phyloP scores from a whole-genome alignment of 92 coral and sea anemone genomes.

The Palythoa grandiflora region DNA sequence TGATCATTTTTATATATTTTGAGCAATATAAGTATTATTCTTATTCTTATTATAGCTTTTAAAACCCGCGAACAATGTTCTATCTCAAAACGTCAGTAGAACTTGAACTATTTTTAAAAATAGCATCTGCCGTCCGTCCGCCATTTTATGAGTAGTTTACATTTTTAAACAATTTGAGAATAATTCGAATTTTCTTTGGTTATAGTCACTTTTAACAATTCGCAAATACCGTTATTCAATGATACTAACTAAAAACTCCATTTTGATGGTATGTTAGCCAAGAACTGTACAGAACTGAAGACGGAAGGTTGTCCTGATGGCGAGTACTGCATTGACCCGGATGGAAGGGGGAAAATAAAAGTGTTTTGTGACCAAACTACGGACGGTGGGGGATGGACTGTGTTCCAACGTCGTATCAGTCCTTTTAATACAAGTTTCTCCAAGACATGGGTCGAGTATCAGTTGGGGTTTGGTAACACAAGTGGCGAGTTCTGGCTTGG shows the following conservation, averaged over 20 bases:
- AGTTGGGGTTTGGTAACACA: conserved; percentile 1
- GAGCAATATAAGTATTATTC: no score
- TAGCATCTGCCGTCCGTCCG: no score
- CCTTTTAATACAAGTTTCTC: not conserved
- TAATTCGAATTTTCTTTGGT: no score
- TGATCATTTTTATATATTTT: no score
- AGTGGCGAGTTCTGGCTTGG: conserved; percentile 20
- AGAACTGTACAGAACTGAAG: not conserved
- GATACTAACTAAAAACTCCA: not conserved
- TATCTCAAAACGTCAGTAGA: no score
- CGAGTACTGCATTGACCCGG: not conserved
- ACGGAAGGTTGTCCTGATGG: not conserved
- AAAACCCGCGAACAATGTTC: no score
- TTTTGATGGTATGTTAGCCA: not conserved
- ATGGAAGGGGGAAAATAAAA: not conserved
- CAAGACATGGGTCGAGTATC: not conserved
- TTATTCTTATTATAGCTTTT: no score
- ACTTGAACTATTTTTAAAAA: no score
- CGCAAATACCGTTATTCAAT: no score
- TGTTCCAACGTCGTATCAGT: not conserved
- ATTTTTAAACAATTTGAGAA: no score
- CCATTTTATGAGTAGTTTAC: no score
- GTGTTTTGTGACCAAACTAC: conserved; percentile 36
- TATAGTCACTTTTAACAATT: no score
- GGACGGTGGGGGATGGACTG: not conserved